A percentile compares a stretch with the other conserved stretches of the same genome.
phyloP scores from a whole-genome alignment of 2,888 invertebrate genomes.

The Saturnia japonica region DNA sequence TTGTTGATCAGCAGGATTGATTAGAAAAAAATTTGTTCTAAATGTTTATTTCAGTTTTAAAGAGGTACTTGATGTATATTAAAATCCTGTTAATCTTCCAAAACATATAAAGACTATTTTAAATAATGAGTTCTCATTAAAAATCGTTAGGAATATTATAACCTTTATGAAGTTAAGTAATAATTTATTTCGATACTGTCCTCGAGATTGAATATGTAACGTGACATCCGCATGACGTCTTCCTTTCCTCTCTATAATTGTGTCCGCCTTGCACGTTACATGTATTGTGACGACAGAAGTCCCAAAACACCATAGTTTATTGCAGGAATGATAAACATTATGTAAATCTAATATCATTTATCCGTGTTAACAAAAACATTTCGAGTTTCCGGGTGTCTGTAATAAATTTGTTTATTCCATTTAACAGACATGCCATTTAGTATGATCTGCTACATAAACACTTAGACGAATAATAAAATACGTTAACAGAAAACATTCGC shows the following conservation, averaged over 20 bases:
- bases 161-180: not conserved
- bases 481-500: constrained; percentile 7
- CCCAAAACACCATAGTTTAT: not conserved
- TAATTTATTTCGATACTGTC: not conserved
- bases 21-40: too few species aligned
- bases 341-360: constrained; percentile 5
- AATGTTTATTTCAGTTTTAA: too few species aligned
- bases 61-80: not conserved
- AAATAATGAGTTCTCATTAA: not conserved
- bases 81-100: not conserved
- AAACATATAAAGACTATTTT: not conserved
- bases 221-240: not conserved
- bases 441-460: constrained; percentile 12
- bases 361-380: constrained; percentile 13
- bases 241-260: not conserved
- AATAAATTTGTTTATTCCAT: not conserved
- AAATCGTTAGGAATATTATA: not conserved
- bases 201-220: not conserved
- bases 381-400: constrained; percentile 4
- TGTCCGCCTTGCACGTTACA: not conserved
- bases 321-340: not conserved
- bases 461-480: constrained; percentile 6
- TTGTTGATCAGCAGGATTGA: too few species aligned
- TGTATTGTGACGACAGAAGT: not conserved
- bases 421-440: constrained; percentile 8